These are phyloP conservation scores for Epinotia nisella DNA, from an alignment of 2,888 invertebrate species.

Conservation along the genomic window DNA sequence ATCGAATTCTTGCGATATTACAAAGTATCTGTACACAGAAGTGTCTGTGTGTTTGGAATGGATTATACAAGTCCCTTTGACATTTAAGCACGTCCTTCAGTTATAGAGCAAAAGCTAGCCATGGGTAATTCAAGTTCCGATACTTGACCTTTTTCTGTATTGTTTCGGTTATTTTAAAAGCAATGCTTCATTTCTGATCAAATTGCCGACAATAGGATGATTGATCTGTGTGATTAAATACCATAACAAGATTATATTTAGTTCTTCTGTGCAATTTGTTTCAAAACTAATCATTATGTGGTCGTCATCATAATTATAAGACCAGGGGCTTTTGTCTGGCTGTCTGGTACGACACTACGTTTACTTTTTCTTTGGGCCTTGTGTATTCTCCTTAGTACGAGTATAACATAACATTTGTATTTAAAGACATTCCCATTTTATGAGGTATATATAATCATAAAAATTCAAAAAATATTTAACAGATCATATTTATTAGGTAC, in stretches of 20 bases:
- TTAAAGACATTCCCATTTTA: not conserved
- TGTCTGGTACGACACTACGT: no score
- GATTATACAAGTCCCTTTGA: constrained; percentile 16
- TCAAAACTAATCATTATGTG: no score
- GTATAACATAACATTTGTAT: not conserved
- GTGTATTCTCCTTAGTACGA: not conserved
- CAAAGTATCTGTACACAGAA: no score
- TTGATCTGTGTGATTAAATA: constrained; percentile 2
- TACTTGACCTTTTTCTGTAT: constrained; percentile 29
- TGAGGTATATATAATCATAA: no score
- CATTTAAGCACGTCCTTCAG: constrained; percentile 37
- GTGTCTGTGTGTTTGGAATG: not conserved
- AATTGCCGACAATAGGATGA: constrained; percentile 2
- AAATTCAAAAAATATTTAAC: no score
- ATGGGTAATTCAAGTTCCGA: constrained; percentile 8
- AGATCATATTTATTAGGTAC: no score
- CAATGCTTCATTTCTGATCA: constrained; percentile 8
- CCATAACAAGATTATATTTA: not conserved
- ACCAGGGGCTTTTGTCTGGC: no score
- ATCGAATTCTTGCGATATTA: not conserved
- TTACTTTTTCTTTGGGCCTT: no score
- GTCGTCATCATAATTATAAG: no score
- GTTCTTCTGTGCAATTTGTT: not conserved
- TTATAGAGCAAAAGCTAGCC: constrained; percentile 25
- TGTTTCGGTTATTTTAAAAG: constrained; percentile 17